Conservation (phyloP, 2,797 vertebrate genomes). For the Babyrousa celebensis region DNA sequence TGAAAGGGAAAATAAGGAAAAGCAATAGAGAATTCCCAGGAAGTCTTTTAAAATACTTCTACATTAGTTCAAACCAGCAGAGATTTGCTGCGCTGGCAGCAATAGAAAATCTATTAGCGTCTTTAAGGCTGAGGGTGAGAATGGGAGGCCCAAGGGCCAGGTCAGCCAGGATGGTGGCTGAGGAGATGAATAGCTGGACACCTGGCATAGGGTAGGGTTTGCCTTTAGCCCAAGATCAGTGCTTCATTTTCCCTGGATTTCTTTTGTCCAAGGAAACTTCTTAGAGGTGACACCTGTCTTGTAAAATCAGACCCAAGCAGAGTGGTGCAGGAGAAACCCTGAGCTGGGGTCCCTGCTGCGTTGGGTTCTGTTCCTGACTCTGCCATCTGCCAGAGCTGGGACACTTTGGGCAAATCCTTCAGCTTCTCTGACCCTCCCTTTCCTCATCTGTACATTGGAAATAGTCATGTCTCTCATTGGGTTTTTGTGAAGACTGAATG, state of each 20-base stretch:
- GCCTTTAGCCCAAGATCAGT: neutral
- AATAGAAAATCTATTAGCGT: constrained; percentile 89
- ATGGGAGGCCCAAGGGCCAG: constrained; percentile 81
- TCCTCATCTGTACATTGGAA: neutral
- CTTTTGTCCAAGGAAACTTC: neutral
- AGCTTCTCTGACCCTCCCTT: neutral
- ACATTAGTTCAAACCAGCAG: constrained; percentile 89
- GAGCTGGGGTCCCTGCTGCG: neutral
- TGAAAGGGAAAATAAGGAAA: constrained; percentile 85
- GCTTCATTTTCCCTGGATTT: neutral
- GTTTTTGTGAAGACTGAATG: neutral
- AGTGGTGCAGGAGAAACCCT: neutral
- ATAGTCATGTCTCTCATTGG: neutral
- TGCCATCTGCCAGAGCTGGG: neutral
- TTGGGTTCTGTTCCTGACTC: neutral
- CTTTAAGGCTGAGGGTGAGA: constrained; percentile 86
- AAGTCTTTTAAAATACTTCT: constrained; percentile 89
- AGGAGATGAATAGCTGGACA: constrained; percentile 66
- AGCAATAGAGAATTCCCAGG: constrained; percentile 87
- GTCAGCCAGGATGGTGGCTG: constrained; percentile 85
- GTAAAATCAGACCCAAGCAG: neutral
- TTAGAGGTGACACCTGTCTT: neutral
- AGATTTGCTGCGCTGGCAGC: constrained; percentile 89
- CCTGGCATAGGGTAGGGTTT: constrained; percentile 57
- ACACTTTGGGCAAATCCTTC: neutral